Percentiles rank a stretch among this genome's conserved stretches.
Evolutionary conservation across 2,113 vertebrate genomes (phyloP).

Genomic region (Ictalurus furcatus): DNA sequence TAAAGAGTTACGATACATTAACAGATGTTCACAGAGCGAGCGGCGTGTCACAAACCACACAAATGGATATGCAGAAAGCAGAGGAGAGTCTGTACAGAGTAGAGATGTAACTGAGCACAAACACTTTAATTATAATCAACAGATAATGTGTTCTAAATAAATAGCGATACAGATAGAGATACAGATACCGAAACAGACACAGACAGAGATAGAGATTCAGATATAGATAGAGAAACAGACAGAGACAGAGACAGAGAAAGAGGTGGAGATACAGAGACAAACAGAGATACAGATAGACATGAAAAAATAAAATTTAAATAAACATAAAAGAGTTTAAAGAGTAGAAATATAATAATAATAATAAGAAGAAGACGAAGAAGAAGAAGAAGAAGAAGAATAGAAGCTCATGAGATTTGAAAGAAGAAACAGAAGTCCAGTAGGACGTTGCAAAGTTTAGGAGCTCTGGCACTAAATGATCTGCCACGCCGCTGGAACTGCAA

Average conservation of each 20-base stretch:
- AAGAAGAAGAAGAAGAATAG: no score
- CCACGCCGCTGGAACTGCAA: no score
- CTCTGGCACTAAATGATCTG: not conserved
- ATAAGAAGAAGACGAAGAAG: no score
- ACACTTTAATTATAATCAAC: not conserved
- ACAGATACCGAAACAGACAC: not conserved
- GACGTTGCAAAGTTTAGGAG: not conserved
- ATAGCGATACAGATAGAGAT: not conserved
- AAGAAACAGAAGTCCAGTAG: not conserved
- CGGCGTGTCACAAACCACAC: not conserved
- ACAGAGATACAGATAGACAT: not conserved
- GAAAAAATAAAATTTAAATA: not conserved
- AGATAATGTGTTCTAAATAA: not conserved
- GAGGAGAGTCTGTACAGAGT: not conserved
- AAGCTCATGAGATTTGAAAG: not conserved
- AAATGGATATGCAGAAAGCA: no score
- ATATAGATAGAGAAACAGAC: not conserved
- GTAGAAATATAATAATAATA: no score
- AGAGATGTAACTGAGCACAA: not conserved
- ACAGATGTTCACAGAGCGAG: conserved; percentile 29
- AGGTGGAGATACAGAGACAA: not conserved
- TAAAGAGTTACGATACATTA: conserved; percentile 38
- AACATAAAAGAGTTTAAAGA: no score
- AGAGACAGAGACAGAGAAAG: not conserved
- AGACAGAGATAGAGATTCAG: not conserved